Percentiles rank a stretch among this genome's conserved stretches.
These are phyloP conservation scores for Bergia sp. DNA, from an alignment of 92 coral and sea anemone genomes.

Conservation along the genomic window DNA sequence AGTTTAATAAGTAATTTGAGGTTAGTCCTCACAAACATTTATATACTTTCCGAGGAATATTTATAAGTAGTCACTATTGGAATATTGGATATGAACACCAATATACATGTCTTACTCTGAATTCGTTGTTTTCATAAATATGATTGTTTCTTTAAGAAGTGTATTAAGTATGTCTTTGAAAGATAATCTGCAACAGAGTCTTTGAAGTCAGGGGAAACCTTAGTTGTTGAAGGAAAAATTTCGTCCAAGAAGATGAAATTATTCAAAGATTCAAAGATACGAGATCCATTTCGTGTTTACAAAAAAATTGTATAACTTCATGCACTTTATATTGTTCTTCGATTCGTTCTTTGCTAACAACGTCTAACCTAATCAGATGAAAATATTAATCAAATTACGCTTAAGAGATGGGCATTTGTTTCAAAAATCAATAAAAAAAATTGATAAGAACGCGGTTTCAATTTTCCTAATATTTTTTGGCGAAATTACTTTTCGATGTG, in stretches of 20 bases:
- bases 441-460: neutral
- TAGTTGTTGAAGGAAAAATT: conserved; percentile 1
- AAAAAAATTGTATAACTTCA: neutral
- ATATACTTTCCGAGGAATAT: no score
- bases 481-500: neutral
- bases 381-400: neutral
- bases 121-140: neutral
- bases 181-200: neutral
- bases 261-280: neutral
- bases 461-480: neutral
- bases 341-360: neutral
- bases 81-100: no score
- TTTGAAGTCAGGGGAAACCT: neutral
- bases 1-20: neutral
- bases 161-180: neutral
- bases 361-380: neutral
- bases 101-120: neutral
- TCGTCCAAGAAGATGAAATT: neutral
- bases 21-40: no score
- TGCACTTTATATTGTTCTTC: neutral
- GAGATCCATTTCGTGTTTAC: neutral
- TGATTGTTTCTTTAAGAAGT: neutral
- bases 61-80: no score
- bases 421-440: neutral
- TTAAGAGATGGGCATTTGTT: neutral